A percentile compares a stretch with the other conserved stretches of the same genome.
Conservation (phyloP, 2,113 vertebrate species). For the Glareola pratincola region DNA sequence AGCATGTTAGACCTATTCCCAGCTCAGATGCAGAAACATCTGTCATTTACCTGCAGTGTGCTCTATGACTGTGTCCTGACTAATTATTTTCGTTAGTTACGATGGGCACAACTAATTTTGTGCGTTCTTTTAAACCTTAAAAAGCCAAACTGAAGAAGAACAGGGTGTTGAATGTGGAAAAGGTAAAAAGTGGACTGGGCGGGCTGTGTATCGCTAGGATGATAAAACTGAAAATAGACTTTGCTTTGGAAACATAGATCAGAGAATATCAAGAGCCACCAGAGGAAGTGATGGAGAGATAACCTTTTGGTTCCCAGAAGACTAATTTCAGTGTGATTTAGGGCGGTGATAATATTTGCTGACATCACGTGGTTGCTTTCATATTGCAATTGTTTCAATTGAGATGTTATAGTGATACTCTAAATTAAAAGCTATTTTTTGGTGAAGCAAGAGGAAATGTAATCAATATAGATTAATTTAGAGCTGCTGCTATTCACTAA, state of each 20-base stretch:
- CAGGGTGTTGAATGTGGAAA: not conserved
- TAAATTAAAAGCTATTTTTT: constrained; percentile 37
- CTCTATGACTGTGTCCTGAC: not conserved
- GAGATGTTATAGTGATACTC: constrained; percentile 9
- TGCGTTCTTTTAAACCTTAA: not conserved
- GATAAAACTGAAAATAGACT: not conserved
- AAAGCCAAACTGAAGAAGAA: not conserved
- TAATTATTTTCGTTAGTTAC: not conserved
- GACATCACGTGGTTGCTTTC: constrained; percentile 14
- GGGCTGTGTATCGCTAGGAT: not conserved
- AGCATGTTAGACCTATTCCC: not conserved
- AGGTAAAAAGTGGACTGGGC: not conserved
- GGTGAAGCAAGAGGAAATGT: constrained; percentile 19
- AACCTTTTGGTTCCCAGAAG: not conserved
- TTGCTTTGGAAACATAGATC: not conserved
- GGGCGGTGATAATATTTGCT: constrained; percentile 31
- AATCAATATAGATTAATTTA: constrained; percentile 61
- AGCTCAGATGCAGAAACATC: not conserved
- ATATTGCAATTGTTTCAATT: constrained; percentile 23
- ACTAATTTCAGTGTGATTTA: constrained; percentile 1
- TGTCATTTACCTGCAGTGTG: not conserved
- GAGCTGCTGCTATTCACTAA: constrained; percentile 37
- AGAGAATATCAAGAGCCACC: not conserved
- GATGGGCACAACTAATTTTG: not conserved
- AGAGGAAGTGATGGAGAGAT: not conserved